Conservation (phyloP, 2,113 vertebrate species). For the Oophaga pumilio region DNA sequence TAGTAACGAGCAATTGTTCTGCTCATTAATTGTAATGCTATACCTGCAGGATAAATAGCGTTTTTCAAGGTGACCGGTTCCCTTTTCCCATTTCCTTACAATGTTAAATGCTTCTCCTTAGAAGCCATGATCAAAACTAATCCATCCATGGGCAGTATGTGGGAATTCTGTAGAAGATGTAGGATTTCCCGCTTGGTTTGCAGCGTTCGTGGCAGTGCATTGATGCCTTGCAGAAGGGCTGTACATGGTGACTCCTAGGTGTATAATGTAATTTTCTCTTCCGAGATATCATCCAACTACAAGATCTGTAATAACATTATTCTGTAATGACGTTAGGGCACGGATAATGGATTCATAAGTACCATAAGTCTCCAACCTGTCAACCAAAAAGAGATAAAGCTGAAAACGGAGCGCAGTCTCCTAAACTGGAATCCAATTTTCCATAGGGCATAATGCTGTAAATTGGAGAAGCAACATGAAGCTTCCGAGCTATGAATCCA, state of each 20-base stretch:
- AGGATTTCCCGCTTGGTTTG: not conserved
- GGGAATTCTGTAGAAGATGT: not conserved
- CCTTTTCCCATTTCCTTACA: not conserved
- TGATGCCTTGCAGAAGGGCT: not conserved
- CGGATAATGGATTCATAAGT: constrained; percentile 65
- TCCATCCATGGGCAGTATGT: not conserved
- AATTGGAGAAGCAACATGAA: not conserved
- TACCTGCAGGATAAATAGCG: too few relatives aligned
- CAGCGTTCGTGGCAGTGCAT: too few relatives aligned
- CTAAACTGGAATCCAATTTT: constrained; percentile 1
- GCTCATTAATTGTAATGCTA: too few relatives aligned
- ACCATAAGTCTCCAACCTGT: constrained; percentile 48
- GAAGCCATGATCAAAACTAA: not conserved
- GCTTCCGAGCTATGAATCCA: not conserved
- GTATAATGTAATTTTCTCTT: constrained; percentile 48
- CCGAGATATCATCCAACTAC: constrained; percentile 41
- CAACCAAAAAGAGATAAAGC: constrained; percentile 2
- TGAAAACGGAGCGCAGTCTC: constrained; percentile 1
- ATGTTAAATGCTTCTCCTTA: not conserved
- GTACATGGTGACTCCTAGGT: constrained; percentile 24
- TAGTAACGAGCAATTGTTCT: too few relatives aligned
- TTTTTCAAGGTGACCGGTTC: not conserved
- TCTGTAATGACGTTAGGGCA: constrained; percentile 55
- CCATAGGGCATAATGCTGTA: not conserved
- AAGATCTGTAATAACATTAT: constrained; percentile 52